phyloP scores from a whole-genome alignment of 1,140 invertebrate genomes.

The Aricia agestis region DNA sequence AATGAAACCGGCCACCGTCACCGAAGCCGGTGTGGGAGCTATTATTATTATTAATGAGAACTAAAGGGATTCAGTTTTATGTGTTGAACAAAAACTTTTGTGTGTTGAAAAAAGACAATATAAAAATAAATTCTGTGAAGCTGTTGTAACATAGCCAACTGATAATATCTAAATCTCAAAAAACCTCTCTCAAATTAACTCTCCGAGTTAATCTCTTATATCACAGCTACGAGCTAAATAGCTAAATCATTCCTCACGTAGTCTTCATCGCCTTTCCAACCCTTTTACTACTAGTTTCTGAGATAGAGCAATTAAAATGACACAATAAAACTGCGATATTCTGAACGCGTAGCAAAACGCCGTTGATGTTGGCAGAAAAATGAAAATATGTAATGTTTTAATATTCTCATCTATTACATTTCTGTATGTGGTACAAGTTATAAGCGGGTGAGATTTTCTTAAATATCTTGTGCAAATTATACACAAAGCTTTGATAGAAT shows the following conservation, averaged over 20 bases:
- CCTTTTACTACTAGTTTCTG: background rate
- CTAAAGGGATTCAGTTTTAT: too few species aligned
- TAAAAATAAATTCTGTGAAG: too few species aligned
- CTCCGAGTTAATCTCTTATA: background rate
- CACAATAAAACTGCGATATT: background rate
- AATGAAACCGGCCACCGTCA: too few species aligned
- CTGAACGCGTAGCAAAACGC: constrained; percentile 23
- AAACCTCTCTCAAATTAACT: too few species aligned
- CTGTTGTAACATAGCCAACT: too few species aligned
- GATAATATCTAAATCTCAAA: too few species aligned
- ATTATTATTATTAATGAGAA: too few species aligned
- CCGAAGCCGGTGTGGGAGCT: too few species aligned
- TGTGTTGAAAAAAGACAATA: too few species aligned
- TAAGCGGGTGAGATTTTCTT: constrained; percentile 10
- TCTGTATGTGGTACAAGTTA: constrained; percentile 37
- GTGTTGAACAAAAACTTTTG: too few species aligned
- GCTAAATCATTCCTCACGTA: background rate
- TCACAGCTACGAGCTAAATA: background rate
- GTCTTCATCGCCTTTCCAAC: background rate
- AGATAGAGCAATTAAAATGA: background rate
- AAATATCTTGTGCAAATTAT: too few species aligned
- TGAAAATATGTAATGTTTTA: constrained; percentile 73
- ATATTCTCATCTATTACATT: constrained; percentile 62
- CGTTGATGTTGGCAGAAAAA: constrained; percentile 48
- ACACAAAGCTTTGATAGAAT: too few species aligned